phyloP scores from a whole-genome alignment of 2,797 vertebrate species.

The Eupleurogrammus muticus region DNA sequence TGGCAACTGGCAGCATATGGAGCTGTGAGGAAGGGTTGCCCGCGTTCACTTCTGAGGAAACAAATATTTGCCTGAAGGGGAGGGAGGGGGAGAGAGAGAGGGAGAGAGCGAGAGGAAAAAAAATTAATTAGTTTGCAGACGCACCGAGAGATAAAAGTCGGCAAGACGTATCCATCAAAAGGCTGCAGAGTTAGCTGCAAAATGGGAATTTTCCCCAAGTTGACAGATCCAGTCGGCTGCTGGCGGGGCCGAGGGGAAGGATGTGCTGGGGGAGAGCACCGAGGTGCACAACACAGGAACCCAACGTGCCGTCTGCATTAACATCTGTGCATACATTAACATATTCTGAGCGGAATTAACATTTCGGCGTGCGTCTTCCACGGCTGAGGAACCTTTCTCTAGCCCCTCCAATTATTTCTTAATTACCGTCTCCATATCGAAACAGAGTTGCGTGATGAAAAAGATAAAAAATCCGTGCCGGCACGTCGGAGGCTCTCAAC shows the following conservation, averaged over 20 bases:
- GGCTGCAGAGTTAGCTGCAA: slow-evolving; percentile 89
- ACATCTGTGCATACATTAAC: slow-evolving; percentile 92
- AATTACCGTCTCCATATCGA: slow-evolving; percentile 87
- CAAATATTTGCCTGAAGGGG: slow-evolving; percentile 96
- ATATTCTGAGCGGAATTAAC: slow-evolving; percentile 92
- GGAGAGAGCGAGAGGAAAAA: slow-evolving; percentile 61
- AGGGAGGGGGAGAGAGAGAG: slow-evolving; percentile 55
- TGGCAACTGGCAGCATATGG: slow-evolving; percentile 95
- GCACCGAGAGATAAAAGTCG: slow-evolving; percentile 93
- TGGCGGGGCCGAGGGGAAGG: slow-evolving; percentile 89
- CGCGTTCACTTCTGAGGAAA: slow-evolving; percentile 96
- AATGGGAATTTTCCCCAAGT: slow-evolving; percentile 95
- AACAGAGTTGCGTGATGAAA: slow-evolving; percentile 69
- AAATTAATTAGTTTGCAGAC: slow-evolving; percentile 98
- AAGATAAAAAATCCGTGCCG: slow-evolving; percentile 39
- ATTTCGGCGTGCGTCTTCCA: slow-evolving; percentile 89
- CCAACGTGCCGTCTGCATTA: slow-evolving; percentile 60
- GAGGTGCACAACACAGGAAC: slow-evolving; percentile 72
- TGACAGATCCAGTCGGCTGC: slow-evolving; percentile 89
- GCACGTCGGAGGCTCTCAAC: slow-evolving; percentile 33
- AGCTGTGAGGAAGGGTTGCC: slow-evolving; percentile 91
- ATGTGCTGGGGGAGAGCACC: slow-evolving; percentile 46
- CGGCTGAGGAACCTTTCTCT: slow-evolving; percentile 88
- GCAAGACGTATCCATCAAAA: slow-evolving; percentile 95
- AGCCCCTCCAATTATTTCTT: slow-evolving; percentile 90